Percentiles rank a stretch among this genome's conserved stretches.
Conservation (phyloP, 1,140 invertebrate genomes). For the Oncopodura yosiiana region DNA sequence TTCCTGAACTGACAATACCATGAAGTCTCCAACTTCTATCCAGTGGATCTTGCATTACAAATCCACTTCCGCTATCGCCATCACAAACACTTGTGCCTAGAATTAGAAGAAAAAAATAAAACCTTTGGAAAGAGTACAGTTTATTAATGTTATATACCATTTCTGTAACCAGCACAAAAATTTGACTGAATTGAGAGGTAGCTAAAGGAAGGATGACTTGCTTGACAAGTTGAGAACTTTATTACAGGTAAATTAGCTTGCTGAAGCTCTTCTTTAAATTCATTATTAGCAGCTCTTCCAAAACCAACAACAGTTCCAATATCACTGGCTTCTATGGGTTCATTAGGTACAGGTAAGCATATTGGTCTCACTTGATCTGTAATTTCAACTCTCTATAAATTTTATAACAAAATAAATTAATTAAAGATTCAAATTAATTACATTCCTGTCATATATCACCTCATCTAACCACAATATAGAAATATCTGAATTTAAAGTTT, state of each 20-base stretch:
- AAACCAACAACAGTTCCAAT: conserved; percentile 8
- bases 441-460: too few species aligned
- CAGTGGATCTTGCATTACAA: neutral
- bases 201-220: neutral
- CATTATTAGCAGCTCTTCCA: neutral
- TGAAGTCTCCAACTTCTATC: neutral
- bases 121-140: neutral
- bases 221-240: neutral
- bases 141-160: neutral
- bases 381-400: conserved; percentile 5
- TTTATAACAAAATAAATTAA: neutral
- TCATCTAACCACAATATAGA: neutral
- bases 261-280: conserved; percentile 20
- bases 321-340: neutral
- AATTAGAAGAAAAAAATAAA: neutral
- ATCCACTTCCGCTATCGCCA: neutral
- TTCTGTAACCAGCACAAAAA: conserved; percentile 23
- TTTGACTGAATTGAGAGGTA: neutral
- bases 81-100: neutral
- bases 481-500: conserved; percentile 9
- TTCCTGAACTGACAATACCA: conserved; percentile 11
- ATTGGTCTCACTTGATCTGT: neutral
- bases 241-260: conserved; percentile 13
- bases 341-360: neutral
- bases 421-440: neutral